These are phyloP conservation scores for Scaptomyza graminum DNA, from an alignment of 1,140 invertebrate genomes.

Conservation along the genomic window DNA sequence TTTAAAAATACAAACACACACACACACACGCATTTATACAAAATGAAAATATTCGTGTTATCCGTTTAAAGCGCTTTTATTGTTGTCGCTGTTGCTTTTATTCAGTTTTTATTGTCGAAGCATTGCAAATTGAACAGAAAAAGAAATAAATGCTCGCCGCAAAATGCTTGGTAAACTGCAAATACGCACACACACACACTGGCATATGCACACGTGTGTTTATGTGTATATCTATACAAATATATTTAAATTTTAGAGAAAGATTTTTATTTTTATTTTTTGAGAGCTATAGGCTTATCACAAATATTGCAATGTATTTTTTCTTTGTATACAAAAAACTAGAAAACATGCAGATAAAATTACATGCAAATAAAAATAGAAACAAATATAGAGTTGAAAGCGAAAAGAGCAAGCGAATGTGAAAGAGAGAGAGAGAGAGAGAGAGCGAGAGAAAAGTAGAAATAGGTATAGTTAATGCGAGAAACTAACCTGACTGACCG, in stretches of 20 bases:
- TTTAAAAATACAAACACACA: constrained; percentile 19
- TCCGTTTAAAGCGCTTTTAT: constrained; percentile 37
- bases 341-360: constrained; percentile 55
- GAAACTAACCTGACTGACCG: constrained; percentile 84
- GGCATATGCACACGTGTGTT: constrained; percentile 5
- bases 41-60: constrained; percentile 37
- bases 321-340: constrained; percentile 41
- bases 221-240: neutral
- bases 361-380: constrained; percentile 60
- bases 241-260: constrained; percentile 42
- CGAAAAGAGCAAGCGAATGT: constrained; percentile 4
- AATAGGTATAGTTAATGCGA: constrained; percentile 10
- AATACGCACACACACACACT: constrained; percentile 25
- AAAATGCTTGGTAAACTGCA: constrained; percentile 69
- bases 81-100: neutral
- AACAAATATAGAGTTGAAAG: neutral
- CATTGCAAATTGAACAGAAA: constrained; percentile 42
- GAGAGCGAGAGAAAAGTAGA: constrained; percentile 7
- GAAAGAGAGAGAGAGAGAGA: constrained; percentile 7
- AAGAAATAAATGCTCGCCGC: constrained; percentile 32
- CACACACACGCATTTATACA: neutral
- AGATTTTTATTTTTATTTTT: constrained; percentile 35
- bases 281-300: constrained; percentile 31
- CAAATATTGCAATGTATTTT: constrained; percentile 41
- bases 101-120: constrained; percentile 12